Base-by-base conservation (phyloP, 2,797 vertebrate species). In the Crax fasciolata region DNA sequence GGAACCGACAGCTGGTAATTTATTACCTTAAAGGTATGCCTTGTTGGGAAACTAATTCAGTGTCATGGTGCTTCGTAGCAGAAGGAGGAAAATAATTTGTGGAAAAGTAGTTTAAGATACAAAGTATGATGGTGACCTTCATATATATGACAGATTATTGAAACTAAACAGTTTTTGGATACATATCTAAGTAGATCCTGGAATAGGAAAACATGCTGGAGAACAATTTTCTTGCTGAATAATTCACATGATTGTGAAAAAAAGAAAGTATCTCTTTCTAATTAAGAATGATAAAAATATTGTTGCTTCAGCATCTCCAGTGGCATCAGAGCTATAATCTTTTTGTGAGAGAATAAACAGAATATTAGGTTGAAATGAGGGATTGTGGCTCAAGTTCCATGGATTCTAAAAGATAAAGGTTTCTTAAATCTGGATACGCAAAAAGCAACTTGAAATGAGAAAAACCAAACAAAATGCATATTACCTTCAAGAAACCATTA, bases 31-130 rank as follows among this genome's bases (percentile, higher is more conserved):
- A 58, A 70, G 24, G 61, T 48, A 83, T 27, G 72, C 39, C 81
- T 68, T 63, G 41, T 38, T 73, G 25, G 58, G 77, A 95, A 83
- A 89, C 48, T 84, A 89, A 87, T 87, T 95, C 49, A 81, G 44
- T 46, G 80, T 43, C 58, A 48, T 35, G 32, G 49, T 84, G 57
- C 32, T 55, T 84, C 76, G 86, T 52, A 82, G 32, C 25, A 41
- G 4, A 58, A 93, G 58, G 30, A 84, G 48, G 63, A 88, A 65
- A 94, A 84, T 49, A 71, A 88, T 59, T 62, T 54, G 55, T 70
- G 84, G 48, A 55, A 81, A 86, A 46, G 8, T 25, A 87, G 18
- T 43, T 86, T 27, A 80, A n/a, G 21, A 62, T 35, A 70, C 51
- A 72, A 86, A 70, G 17, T 75, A 68, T 41, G 38, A 62, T 16